These are phyloP conservation scores for Drosophila gunungcola DNA, from an alignment of 1,140 invertebrate species.

Conservation along the genomic window DNA sequence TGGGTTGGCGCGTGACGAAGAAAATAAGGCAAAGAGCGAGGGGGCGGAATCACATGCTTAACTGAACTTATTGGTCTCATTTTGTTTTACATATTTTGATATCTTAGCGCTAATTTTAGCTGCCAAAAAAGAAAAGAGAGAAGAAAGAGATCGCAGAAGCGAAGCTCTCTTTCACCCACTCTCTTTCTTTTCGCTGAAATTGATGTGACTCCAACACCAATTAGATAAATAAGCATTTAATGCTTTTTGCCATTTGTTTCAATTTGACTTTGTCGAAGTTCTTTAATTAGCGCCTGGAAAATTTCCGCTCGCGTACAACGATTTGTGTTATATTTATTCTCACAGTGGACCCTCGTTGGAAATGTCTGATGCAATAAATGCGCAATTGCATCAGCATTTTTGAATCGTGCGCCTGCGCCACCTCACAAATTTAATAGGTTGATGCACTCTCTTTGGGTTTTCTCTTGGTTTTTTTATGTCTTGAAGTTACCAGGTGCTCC, in stretches of 20 bases:
- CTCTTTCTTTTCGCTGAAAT: slow-evolving; percentile 12
- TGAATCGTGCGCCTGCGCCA: slow-evolving; percentile 56
- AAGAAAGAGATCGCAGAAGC: slow-evolving; percentile 4
- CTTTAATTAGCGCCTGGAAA: slow-evolving; percentile 52
- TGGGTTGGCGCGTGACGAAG: slow-evolving; percentile 27
- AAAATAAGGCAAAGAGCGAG: slow-evolving; percentile 3
- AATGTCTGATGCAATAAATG: slow-evolving; percentile 63
- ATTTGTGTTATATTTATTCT: slow-evolving; percentile 8
- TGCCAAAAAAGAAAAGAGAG: slow-evolving; percentile 28
- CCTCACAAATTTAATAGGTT: slow-evolving; percentile 19
- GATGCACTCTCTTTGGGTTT: slow-evolving; percentile 15
- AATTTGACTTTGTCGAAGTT: slow-evolving; percentile 37
- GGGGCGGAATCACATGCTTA: slow-evolving; percentile 70
- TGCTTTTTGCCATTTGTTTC: slow-evolving; percentile 61
- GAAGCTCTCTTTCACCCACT: background rate
- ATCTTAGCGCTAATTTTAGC: slow-evolving; percentile 69
- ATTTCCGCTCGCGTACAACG: slow-evolving; percentile 18
- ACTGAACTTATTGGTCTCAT: slow-evolving; percentile 50
- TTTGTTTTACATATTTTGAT: slow-evolving; percentile 33
- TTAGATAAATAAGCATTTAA: slow-evolving; percentile 80
- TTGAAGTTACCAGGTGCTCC: slow-evolving; percentile 37
- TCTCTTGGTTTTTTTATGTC: slow-evolving; percentile 5
- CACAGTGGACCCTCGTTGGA: slow-evolving; percentile 14
- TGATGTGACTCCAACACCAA: slow-evolving; percentile 51
- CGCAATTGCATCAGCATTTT: slow-evolving; percentile 68